These are phyloP conservation scores for Apamea anceps DNA, from an alignment of 2,888 invertebrate species.

Conservation along the genomic window DNA sequence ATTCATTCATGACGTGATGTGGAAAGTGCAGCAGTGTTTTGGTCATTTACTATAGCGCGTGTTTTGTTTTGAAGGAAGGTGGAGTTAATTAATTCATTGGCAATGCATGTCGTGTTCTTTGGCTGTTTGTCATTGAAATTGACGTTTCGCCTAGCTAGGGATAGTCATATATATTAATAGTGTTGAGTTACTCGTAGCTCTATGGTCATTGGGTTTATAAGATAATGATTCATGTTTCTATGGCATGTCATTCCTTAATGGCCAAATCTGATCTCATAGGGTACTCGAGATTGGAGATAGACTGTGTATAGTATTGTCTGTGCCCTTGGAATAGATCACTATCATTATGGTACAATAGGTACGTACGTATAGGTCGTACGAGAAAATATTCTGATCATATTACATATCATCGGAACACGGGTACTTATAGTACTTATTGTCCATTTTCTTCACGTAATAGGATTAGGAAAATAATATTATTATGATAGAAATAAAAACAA, in stretches of 20 bases:
- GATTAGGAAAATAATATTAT: background rate
- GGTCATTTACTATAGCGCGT: constrained; percentile 7
- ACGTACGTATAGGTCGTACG: background rate
- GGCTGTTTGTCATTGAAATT: constrained; percentile 9
- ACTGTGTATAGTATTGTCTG: background rate
- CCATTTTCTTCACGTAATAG: background rate
- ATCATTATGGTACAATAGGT: background rate
- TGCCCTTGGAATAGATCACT: background rate
- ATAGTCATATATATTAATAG: background rate
- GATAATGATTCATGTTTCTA: background rate
- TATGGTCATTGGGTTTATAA: background rate
- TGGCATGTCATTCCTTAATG: background rate
- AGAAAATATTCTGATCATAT: background rate
- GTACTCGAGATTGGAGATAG: background rate
- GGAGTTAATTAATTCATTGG: background rate
- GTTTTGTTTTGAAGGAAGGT: constrained; percentile 3
- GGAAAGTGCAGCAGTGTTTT: constrained; percentile 39
- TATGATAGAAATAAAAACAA: background rate
- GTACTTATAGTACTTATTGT: background rate
- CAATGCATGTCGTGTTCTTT: background rate
- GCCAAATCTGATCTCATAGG: background rate
- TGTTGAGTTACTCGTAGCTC: background rate
- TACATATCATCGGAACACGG: background rate
- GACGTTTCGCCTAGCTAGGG: background rate
- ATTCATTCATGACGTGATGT: constrained; percentile 52